Base-by-base conservation (phyloP, 2,888 invertebrate species). In the Bedellia somnulentella region DNA sequence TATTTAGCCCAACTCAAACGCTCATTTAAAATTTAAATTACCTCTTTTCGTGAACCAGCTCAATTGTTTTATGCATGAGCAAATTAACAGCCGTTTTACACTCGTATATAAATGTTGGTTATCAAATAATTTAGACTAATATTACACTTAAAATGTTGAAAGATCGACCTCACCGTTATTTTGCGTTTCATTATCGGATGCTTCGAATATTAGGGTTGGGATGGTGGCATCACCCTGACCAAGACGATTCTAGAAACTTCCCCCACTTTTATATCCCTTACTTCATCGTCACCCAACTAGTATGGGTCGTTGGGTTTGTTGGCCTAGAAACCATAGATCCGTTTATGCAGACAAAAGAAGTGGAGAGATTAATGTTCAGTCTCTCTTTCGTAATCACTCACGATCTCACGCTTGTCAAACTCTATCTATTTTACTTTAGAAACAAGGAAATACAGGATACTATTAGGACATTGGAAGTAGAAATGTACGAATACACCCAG, bases 181-280 rank as follows among this genome's bases (percentile, higher is more conserved):
- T 75, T 38, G 44, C 44, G 11, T 41, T 62, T 17, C 73, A 75
- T 38, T 75, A 47, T 35, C 34, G 40, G n/a, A 44, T 75, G 13
- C 37, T 75, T 3, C 52, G 75, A 30, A 57, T 61, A 30, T 45
- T 73, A 3, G 73, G 73, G 0, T 39, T 75, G 1, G 75, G 75
- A 14, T 73, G 73, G 75, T 75, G 73, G 73, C 75, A 75, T 38
- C 57, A 64, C 29, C 71, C 75, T 1, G 68, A 73, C 32, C 59
- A 71, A 46, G 44, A 34, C 2, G 49, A 67, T 10, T 58, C 49
- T 1, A 44, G 44, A 3, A 75, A 75, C 37, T 73, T 73, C 35
- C 56, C 55, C 2, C 59, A 63, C 23, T 54, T 49, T 44, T 75
- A 75, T 33, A 31, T 73, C 2, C 70, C 59, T 37, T 75, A 75